Conservation (phyloP, 1,140 invertebrate genomes). For the Apis mellifera region Amel_HAv3.1 CM009933.2:13362501-13363000, state of each 20-base stretch:
- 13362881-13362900: no score
- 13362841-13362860: no score
- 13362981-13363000: not conserved
- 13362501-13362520: no score
- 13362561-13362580: slow-evolving; percentile 42
- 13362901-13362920: not conserved
- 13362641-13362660: slow-evolving; percentile 75
- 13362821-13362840: not conserved
- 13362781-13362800: slow-evolving; percentile 78
- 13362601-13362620: slow-evolving; percentile 74
- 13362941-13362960: not conserved
- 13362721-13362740: slow-evolving; percentile 64
- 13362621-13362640: slow-evolving; percentile 77
- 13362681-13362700: slow-evolving; percentile 73
- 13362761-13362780: slow-evolving; percentile 65
- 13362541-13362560: slow-evolving; percentile 8
- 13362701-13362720: slow-evolving; percentile 73
- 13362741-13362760: slow-evolving; percentile 65
- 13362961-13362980: not conserved
- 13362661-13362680: slow-evolving; percentile 73
- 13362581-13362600: slow-evolving; percentile 79
- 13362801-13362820: slow-evolving; percentile 48
- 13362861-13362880: no score
- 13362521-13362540: no score
- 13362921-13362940: no score